Percentiles rank a stretch among this genome's conserved stretches.
Conservation (phyloP, 2,113 vertebrate genomes). For the Scomber colias region DNA sequence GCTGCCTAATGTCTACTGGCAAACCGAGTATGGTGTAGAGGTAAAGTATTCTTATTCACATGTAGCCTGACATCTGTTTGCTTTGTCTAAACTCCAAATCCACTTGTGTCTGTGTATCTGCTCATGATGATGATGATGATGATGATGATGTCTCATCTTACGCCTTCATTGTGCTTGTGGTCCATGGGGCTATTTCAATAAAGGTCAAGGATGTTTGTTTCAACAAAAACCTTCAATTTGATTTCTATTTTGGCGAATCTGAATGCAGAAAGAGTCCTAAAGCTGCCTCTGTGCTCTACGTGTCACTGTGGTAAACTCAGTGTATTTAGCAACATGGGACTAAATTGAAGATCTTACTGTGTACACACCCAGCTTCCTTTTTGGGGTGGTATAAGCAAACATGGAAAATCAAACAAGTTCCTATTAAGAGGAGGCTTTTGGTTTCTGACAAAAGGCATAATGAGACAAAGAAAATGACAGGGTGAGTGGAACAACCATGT, state of each 20-base stretch:
- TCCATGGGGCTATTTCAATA: not conserved
- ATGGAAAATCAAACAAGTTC: conserved; percentile 62
- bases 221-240: conserved; percentile 54
- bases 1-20: too few species aligned
- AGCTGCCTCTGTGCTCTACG: not conserved
- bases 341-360: conserved; percentile 52
- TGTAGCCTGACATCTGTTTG: not conserved
- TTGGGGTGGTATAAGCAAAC: conserved; percentile 50
- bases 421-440: conserved; percentile 31
- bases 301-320: conserved; percentile 29
- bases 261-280: conserved; percentile 12
- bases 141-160: not conserved
- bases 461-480: conserved; percentile 62
- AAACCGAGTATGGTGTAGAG: too few species aligned
- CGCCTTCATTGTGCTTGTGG: conserved; percentile 18
- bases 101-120: conserved; percentile 22
- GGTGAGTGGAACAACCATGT: conserved; percentile 54
- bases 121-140: not conserved
- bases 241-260: conserved; percentile 60
- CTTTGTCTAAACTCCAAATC: not conserved
- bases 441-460: conserved; percentile 50
- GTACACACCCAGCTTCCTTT: conserved; percentile 57
- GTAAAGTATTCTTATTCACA: not conserved
- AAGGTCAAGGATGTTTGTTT: conserved; percentile 33
- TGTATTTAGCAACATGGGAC: conserved; percentile 28